Evolutionary conservation across 2,888 invertebrate genomes (phyloP).

Genomic region (Drosophila neotestacea): DNA sequence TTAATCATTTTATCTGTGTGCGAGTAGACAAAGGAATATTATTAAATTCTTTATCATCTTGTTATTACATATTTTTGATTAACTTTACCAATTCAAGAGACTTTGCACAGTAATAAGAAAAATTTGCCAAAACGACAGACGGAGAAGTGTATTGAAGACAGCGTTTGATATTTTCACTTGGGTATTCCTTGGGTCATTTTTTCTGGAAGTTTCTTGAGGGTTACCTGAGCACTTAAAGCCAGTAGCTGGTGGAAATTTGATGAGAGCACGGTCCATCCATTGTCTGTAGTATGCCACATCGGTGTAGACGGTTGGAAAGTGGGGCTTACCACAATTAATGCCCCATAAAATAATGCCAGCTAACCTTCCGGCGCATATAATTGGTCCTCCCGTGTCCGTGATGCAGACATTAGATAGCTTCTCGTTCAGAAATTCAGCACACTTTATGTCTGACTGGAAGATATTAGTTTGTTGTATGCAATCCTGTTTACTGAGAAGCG

Average conservation of each 20-base stretch:
- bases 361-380: conserved; percentile 88
- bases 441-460: conserved; percentile 86
- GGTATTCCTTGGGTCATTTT: not conserved
- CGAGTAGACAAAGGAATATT: no score
- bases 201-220: not conserved
- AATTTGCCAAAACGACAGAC: not conserved
- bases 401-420: conserved; percentile 91
- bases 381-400: conserved; percentile 93
- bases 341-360: conserved; percentile 94
- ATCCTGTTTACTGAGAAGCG: not conserved
- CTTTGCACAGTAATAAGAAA: not conserved
- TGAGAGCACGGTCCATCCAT: conserved; percentile 58
- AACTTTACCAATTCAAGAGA: not conserved
- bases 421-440: conserved; percentile 89
- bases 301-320: conserved; percentile 89
- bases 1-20: no score
- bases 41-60: no score
- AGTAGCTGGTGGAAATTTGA: not conserved
- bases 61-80: not conserved
- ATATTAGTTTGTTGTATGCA: not conserved
- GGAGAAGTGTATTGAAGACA: not conserved
- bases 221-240: not conserved
- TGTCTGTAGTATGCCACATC: conserved; percentile 85
- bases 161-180: not conserved
- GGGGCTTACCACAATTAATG: conserved; percentile 90